Evolutionary conservation across 2,888 invertebrate species (phyloP).

Genomic region (Lasioglossum lativentre): DNA sequence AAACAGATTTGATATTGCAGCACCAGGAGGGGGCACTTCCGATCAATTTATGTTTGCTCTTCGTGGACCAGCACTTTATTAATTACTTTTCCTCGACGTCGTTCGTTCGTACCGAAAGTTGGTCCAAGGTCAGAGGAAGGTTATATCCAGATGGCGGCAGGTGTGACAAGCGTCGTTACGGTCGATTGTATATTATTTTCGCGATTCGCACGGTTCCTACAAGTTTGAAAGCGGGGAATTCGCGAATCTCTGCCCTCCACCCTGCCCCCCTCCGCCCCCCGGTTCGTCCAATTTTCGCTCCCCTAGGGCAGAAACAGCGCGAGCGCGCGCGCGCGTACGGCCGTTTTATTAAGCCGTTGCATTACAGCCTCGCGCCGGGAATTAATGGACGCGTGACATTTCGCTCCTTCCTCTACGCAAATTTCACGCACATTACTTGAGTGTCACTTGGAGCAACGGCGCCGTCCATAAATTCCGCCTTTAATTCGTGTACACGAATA

Average conservation of each 20-base stretch:
- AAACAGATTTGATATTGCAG: background rate
- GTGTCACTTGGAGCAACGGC: slow-evolving; percentile 17
- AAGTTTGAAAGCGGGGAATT: background rate
- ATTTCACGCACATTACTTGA: slow-evolving; percentile 17
- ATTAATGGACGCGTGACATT: slow-evolving; percentile 25
- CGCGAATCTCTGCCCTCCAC: background rate
- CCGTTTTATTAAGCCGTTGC: slow-evolving; percentile 18
- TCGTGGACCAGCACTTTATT: background rate
- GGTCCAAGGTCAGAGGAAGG: background rate
- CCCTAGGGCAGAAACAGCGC: background rate
- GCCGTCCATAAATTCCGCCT: slow-evolving; percentile 20
- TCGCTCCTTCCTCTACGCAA: slow-evolving; percentile 16
- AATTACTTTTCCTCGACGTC: background rate
- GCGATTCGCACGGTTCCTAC: background rate
- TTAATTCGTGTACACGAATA: slow-evolving; percentile 29
- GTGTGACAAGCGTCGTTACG: background rate
- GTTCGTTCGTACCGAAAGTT: background rate
- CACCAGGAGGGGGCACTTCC: background rate
- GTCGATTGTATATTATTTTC: slow-evolving; percentile 6
- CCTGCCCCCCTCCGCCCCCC: too few relatives aligned
- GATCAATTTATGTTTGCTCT: background rate
- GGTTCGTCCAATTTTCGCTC: background rate
- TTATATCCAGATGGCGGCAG: background rate
- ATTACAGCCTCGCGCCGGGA: background rate
- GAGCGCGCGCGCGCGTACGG: too few relatives aligned